phyloP scores from a whole-genome alignment of 2,797 vertebrate genomes.

The Hylomyscus alleni region DNA sequence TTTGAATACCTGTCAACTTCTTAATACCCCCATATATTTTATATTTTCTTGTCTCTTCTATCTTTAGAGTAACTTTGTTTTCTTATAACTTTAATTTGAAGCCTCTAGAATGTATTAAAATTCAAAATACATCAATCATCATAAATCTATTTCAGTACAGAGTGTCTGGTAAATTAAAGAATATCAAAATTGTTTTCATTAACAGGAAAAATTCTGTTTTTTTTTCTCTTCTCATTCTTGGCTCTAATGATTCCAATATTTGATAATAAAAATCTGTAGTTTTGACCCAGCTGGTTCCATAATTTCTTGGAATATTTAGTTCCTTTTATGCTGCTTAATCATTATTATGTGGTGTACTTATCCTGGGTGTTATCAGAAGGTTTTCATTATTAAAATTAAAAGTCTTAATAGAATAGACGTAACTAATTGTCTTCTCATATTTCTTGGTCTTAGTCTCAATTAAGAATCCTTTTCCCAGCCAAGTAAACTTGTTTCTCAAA shows the following conservation, averaged over 20 bases:
- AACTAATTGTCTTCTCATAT: not conserved
- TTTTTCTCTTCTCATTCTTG: not conserved
- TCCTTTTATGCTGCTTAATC: not conserved
- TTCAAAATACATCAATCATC: not conserved
- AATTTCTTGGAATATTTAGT: conserved; percentile 48
- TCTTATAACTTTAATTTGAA: not conserved
- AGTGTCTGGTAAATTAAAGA: not conserved
- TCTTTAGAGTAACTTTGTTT: not conserved
- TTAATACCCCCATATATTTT: not conserved
- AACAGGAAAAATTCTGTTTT: conserved; percentile 13
- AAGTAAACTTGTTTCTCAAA: not conserved
- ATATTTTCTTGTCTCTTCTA: not conserved
- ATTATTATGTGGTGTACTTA: not conserved
- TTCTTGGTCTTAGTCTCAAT: not conserved
- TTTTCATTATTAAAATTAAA: conserved; percentile 1
- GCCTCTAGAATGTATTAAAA: conserved; percentile 3
- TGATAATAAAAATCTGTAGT: conserved; percentile 46
- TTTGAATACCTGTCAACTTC: not conserved
- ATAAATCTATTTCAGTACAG: not conserved
- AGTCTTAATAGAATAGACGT: not conserved
- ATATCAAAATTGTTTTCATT: not conserved
- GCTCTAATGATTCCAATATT: conserved; percentile 5
- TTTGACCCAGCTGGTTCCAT: conserved; percentile 6
- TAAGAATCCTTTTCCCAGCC: not conserved
- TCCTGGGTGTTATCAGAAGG: not conserved